Conservation (phyloP, 2,113 vertebrate genomes). For the Psilopogon haemacephalus region DNA sequence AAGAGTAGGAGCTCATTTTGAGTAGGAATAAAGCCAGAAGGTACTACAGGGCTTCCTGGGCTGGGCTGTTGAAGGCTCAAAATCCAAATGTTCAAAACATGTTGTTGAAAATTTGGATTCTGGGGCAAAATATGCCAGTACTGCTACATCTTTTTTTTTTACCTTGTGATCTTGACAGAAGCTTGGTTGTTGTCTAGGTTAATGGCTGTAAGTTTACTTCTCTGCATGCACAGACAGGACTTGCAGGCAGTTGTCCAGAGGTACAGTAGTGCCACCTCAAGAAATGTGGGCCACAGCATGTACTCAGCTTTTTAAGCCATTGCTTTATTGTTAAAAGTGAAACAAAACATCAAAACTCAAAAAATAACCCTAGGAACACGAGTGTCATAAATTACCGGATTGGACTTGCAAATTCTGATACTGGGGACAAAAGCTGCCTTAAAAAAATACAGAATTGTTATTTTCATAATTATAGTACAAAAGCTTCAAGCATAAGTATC, state of each 20-base stretch:
- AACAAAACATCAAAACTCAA: slow-evolving; percentile 11
- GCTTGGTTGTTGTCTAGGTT: neutral
- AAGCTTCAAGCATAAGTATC: slow-evolving; percentile 30
- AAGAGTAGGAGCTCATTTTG: neutral
- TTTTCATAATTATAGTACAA: slow-evolving; percentile 10
- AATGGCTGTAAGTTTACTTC: neutral
- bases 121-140: neutral
- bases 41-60: neutral
- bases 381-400: slow-evolving; percentile 35
- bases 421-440: slow-evolving; percentile 17
- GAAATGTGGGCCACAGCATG: neutral
- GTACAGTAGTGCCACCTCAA: slow-evolving; percentile 5
- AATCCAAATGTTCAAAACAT: neutral
- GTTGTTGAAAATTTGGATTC: neutral
- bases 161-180: neutral
- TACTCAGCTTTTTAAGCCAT: slow-evolving; percentile 21
- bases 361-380: neutral
- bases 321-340: slow-evolving; percentile 11
- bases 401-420: slow-evolving; percentile 19
- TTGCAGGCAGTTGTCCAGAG: neutral
- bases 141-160: neutral
- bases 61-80: neutral
- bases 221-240: neutral
- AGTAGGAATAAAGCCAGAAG: neutral
- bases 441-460: neutral